Percentiles rank a stretch among this genome's conserved stretches.
These are phyloP conservation scores for Cyclura pinguis DNA, from an alignment of 2,797 vertebrate species.

Conservation along the genomic window DNA sequence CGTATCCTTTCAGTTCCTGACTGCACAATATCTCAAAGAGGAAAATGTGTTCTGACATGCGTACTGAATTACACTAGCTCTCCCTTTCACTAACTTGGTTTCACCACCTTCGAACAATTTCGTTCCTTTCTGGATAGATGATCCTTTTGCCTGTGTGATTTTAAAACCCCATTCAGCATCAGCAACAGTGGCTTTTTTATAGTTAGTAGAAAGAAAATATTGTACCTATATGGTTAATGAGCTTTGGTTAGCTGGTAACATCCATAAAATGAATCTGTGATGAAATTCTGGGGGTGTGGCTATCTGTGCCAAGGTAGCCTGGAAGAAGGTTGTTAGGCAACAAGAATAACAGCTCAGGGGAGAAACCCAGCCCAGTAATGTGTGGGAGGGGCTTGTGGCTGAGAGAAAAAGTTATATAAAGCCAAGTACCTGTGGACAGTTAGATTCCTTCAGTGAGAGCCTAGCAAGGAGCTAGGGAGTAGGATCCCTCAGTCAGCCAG, in stretches of 20 bases:
- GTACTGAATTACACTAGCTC: slow-evolving; percentile 64
- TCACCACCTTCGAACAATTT: slow-evolving; percentile 44
- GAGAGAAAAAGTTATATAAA: no score
- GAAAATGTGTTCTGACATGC: slow-evolving; percentile 49
- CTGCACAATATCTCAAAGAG: slow-evolving; percentile 28
- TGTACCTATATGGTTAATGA: not conserved
- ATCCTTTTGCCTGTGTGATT: slow-evolving; percentile 28
- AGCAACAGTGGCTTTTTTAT: not conserved
- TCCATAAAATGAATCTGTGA: not conserved
- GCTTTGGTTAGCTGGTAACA: not conserved
- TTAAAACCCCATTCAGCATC: not conserved
- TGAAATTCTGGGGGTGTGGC: no score
- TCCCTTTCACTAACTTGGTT: slow-evolving; percentile 59
- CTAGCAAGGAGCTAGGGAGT: no score
- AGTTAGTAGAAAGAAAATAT: not conserved
- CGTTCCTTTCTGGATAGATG: slow-evolving; percentile 51
- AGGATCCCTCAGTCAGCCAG: no score
- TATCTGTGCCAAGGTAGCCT: no score
- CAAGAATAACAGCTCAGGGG: no score
- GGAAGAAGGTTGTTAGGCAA: no score
- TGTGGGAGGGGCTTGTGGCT: no score
- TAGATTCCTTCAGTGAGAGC: no score
- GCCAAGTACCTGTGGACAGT: no score
- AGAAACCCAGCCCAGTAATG: no score
- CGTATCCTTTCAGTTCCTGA: slow-evolving; percentile 38